These are phyloP conservation scores for Merops nubicus DNA, from an alignment of 2,113 vertebrate genomes.

Conservation along the genomic window DNA sequence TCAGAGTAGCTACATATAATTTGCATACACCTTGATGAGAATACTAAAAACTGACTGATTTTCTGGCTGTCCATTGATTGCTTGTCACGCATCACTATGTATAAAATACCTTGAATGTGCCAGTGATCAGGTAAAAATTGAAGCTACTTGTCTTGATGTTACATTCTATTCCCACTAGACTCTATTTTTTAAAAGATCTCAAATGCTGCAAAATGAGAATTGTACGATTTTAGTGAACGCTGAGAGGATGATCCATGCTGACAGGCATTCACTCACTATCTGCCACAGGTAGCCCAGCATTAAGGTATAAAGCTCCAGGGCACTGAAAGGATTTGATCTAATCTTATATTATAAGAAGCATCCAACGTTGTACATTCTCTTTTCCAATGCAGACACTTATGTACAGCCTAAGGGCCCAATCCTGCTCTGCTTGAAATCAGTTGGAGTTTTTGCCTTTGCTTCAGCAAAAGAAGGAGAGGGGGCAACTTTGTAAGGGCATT, in stretches of 20 bases:
- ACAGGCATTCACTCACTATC: slow-evolving; percentile 46
- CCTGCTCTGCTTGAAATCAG: slow-evolving; percentile 47
- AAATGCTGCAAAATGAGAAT: background rate
- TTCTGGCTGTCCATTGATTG: background rate
- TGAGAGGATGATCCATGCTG: slow-evolving; percentile 49
- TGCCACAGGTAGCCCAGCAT: slow-evolving; percentile 57
- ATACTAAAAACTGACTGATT: background rate
- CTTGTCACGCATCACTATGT: background rate
- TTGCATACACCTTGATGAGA: background rate
- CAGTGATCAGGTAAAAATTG: slow-evolving; percentile 15
- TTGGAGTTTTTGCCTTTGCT: slow-evolving; percentile 4
- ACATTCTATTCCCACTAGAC: background rate
- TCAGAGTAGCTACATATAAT: background rate
- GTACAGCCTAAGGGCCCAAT: slow-evolving; percentile 58
- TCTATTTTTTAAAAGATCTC: slow-evolving; percentile 4
- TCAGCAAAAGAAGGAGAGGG: background rate
- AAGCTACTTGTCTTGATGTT: background rate
- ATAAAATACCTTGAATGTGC: background rate
- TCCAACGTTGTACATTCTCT: slow-evolving; percentile 25
- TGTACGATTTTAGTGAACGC: background rate
- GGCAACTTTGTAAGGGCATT: background rate
- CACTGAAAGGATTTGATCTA: slow-evolving; percentile 64
- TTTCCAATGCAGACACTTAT: slow-evolving; percentile 46
- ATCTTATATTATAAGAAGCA: slow-evolving; percentile 49
- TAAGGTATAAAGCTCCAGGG: slow-evolving; percentile 57